Percentiles rank a stretch among this genome's conserved stretches.
Evolutionary conservation across 2,797 vertebrate species (phyloP).

Genomic region (Hydrolagus colliei): DNA sequence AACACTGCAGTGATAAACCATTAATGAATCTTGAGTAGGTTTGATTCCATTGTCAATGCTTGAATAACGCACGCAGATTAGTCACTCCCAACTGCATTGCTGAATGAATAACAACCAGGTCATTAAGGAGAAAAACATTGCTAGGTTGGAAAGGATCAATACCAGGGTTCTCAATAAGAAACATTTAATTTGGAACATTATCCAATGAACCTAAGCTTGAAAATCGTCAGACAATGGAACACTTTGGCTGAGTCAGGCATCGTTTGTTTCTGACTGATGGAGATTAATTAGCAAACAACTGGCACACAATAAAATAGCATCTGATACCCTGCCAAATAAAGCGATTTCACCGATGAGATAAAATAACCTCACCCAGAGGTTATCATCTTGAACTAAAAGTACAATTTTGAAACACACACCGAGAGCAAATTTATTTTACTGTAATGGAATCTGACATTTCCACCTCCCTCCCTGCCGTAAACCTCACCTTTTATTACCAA

Average conservation of each 20-base stretch:
- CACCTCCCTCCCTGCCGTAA: no score
- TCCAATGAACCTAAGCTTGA: background rate
- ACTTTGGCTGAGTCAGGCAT: slow-evolving; percentile 10
- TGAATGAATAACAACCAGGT: background rate
- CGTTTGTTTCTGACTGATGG: slow-evolving; percentile 8
- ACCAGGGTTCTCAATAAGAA: background rate
- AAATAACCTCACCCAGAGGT: slow-evolving; percentile 12
- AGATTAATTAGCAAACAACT: slow-evolving; percentile 37
- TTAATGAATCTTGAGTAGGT: background rate
- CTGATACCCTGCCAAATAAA: slow-evolving; percentile 29
- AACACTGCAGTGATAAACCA: slow-evolving; percentile 4
- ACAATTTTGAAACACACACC: background rate
- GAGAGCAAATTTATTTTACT: background rate
- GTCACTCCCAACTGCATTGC: slow-evolving; percentile 13
- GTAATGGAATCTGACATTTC: background rate
- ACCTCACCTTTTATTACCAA: no score
- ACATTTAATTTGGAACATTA: slow-evolving; percentile 10
- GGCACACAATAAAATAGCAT: slow-evolving; percentile 32
- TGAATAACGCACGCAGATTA: background rate
- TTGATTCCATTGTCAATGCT: background rate
- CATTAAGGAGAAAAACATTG: background rate
- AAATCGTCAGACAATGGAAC: slow-evolving; percentile 10
- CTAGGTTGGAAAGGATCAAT: background rate
- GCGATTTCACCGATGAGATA: slow-evolving; percentile 37
- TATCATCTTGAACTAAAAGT: background rate